Conservation (phyloP, 2,113 vertebrate species). For the Sinocyclocheilus grahami region DNA sequence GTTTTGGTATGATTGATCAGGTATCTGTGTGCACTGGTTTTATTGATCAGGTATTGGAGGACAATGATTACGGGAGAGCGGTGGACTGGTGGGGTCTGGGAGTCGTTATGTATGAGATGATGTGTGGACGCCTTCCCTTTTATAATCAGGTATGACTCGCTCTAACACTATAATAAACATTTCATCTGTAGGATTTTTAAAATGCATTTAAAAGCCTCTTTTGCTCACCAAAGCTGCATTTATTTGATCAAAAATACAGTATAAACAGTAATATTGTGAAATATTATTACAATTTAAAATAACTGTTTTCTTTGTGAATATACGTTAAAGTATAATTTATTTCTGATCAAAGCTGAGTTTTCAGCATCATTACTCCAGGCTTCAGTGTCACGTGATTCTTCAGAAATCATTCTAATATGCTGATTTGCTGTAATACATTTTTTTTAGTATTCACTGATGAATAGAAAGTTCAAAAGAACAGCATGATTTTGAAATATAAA, state of each 20-base stretch:
- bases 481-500: too few species aligned
- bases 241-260: neutral
- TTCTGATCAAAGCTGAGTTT: neutral
- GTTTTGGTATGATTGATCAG: neutral
- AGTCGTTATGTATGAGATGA: constrained; percentile 80
- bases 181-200: neutral
- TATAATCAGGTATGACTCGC: constrained; percentile 68
- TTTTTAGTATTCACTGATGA: neutral
- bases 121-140: constrained; percentile 79
- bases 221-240: neutral
- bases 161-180: neutral
- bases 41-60: constrained; percentile 74
- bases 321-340: neutral
- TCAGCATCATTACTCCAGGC: neutral
- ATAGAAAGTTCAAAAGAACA: neutral
- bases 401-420: neutral
- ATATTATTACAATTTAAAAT: neutral
- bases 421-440: neutral
- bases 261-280: neutral
- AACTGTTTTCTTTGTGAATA: neutral
- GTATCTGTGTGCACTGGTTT: neutral
- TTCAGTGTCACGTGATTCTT: neutral
- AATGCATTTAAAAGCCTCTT: neutral
- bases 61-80: constrained; percentile 78
- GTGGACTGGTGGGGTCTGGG: constrained; percentile 82